Evolutionary conservation across 1,140 invertebrate genomes (phyloP).

Genomic region (Euwallacea fornicatus): DNA sequence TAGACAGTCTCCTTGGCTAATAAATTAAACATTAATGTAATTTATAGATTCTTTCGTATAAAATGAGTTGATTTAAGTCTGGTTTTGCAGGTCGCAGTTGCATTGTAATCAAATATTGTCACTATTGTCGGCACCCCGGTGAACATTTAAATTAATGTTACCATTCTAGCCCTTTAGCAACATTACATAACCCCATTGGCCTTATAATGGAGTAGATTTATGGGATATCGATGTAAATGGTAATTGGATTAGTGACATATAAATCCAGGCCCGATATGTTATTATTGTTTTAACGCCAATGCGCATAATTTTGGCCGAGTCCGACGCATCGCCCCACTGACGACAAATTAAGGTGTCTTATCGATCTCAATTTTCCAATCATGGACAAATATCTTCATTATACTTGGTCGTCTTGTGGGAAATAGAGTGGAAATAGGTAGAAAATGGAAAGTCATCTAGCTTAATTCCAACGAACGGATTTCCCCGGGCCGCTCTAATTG

Average conservation of each 20-base stretch:
- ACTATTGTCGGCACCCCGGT: not conserved
- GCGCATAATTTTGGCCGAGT: not conserved
- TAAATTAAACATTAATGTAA: slow-evolving; percentile 4
- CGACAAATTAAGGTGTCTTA: slow-evolving; percentile 6
- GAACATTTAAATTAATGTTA: slow-evolving; percentile 3
- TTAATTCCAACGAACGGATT: slow-evolving; percentile 25
- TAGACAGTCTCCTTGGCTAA: slow-evolving; percentile 8
- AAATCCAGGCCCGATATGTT: no score
- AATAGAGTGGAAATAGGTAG: slow-evolving; percentile 22
- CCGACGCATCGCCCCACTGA: not conserved
- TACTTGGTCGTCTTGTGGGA: slow-evolving; percentile 17
- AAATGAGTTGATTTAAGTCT: not conserved
- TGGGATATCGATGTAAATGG: slow-evolving; percentile 1
- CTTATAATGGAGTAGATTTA: not conserved
- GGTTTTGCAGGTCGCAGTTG: not conserved
- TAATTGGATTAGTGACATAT: slow-evolving; percentile 3
- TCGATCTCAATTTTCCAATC: slow-evolving; percentile 14
- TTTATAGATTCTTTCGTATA: not conserved
- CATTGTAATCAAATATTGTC: not conserved
- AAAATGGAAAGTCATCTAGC: slow-evolving; percentile 33
- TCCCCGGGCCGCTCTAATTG: slow-evolving; percentile 15
- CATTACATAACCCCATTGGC: not conserved
- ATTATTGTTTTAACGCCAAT: not conserved
- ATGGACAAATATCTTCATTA: slow-evolving; percentile 23
- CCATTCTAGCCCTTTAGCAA: not conserved